Evolutionary conservation across 2,113 vertebrate genomes (phyloP), one percentile per base, ranked within the genome.

Genomic region (Budorcas taxicolor): DNA sequence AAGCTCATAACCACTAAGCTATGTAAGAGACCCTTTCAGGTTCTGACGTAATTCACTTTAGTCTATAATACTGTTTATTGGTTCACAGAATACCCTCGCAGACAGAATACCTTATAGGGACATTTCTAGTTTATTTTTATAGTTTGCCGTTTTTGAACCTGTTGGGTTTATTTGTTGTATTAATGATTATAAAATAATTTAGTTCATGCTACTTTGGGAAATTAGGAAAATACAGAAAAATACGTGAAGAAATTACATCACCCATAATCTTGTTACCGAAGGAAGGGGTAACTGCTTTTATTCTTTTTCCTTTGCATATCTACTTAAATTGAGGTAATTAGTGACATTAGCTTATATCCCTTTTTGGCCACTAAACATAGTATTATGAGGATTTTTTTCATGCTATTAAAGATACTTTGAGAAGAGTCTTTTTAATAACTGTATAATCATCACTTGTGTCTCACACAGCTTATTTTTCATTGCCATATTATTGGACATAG

Each of bases 1-100:
- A 95, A 87, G 95, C 94, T 96, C 81, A 90, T 98, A 96, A 94
- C 92, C 81, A 62, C 88, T 98, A 98, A 97, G 62, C 94, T 98
- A 52, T 95, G 76, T 96, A 96, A 97, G 96, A 98, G 94, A 93
- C 29, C 74, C 47, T 97, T 97, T 53, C 58, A 92, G 96, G 92
- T 98, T 98, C 85, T 97, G 86, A 60, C 5, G 5, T 95, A 95
- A 95, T 87, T 96, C 74, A 88, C n/a, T 74, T 87, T 74, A 95
- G 90, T 97, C n/a, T 90, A 19, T 94, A 64, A 47, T 87, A 90
- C 62, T 96, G 62, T 81, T 92, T 82, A 57, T 85, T 81, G 71
- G 50, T 82, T 97, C 76, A 64, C 71, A 91, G 74, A 96, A 90
- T 96, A 90, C 4, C 9, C 53, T 74, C 23, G 6, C 3, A 4